phyloP scores from a whole-genome alignment of 2,113 vertebrate genomes.

The Macquaria australasica region DNA sequence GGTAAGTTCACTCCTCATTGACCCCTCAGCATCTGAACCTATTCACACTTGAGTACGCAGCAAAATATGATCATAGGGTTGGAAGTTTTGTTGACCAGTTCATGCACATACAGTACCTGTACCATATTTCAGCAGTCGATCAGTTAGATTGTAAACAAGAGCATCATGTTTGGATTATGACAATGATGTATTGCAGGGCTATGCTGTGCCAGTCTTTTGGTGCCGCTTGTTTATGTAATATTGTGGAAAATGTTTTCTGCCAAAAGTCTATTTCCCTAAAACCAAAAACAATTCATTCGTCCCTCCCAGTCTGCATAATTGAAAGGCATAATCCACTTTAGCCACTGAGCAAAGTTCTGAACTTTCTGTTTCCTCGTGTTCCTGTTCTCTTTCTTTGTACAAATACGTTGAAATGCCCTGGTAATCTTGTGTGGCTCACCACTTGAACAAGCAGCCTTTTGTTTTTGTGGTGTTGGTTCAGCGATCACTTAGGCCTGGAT shows the following conservation, averaged over 20 bases:
- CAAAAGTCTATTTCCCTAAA: conserved; percentile 6
- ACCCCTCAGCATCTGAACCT: not conserved
- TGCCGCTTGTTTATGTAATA: conserved; percentile 2
- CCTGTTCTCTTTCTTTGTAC: conserved; percentile 43
- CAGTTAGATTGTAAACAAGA: not conserved
- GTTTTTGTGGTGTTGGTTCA: conserved; percentile 84
- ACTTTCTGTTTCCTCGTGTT: conserved; percentile 52
- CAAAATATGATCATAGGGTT: not conserved
- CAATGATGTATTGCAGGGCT: not conserved
- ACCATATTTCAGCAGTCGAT: not conserved
- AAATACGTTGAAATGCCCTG: conserved; percentile 63
- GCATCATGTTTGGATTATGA: not conserved
- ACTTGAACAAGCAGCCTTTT: conserved; percentile 82
- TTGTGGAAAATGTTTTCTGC: conserved; percentile 1
- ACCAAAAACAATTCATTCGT: not conserved
- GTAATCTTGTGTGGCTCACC: conserved; percentile 78
- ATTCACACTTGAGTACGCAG: not conserved
- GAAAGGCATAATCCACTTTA: conserved; percentile 63
- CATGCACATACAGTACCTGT: not conserved
- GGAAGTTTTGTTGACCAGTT: not conserved
- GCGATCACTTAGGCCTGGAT: conserved; percentile 83
- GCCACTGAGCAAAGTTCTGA: conserved; percentile 49
- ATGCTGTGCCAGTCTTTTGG: not conserved
- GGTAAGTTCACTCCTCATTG: conserved; percentile 80
- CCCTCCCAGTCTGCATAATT: conserved; percentile 47